phyloP scores from a whole-genome alignment of 2,113 vertebrate species.

The Sakesphorus luctuosus region DNA sequence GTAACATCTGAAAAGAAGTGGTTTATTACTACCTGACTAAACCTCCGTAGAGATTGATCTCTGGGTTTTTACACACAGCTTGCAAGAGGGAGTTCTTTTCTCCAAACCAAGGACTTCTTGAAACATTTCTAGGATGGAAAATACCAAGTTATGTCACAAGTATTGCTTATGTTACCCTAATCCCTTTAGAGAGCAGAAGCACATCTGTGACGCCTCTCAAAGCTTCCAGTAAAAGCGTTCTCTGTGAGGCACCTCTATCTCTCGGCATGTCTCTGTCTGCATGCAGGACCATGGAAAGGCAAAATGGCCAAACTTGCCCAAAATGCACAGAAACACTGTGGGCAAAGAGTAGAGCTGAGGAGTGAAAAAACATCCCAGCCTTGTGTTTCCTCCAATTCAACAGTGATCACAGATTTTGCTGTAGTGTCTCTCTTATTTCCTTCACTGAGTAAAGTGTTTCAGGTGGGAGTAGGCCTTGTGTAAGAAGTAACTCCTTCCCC shows the following conservation, averaged over 20 bases:
- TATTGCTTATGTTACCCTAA: not conserved
- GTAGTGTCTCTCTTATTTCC: not conserved
- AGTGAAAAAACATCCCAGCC: not conserved
- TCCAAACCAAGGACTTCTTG: not conserved
- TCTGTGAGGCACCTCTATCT: not conserved
- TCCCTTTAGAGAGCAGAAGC: not conserved
- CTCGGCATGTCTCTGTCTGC: rapidly evolving
- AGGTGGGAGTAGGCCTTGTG: not conserved
- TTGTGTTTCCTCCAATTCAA: not conserved
- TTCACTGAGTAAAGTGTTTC: not conserved
- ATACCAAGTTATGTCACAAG: too few relatives aligned
- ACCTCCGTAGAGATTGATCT: not conserved
- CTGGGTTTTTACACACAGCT: not conserved
- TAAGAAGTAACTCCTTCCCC: not conserved
- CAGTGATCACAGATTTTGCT: not conserved
- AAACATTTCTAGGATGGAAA: not conserved
- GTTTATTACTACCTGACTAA: not conserved
- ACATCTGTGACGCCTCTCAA: not conserved
- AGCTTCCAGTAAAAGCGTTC: not conserved
- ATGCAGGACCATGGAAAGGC: not conserved
- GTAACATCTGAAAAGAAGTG: not conserved
- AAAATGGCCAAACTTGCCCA: not conserved
- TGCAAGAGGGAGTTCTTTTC: not conserved
- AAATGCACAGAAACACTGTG: not conserved
- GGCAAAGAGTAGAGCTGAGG: not conserved